phyloP scores from a whole-genome alignment of 2,888 invertebrate genomes.

The Andrena fulva region DNA sequence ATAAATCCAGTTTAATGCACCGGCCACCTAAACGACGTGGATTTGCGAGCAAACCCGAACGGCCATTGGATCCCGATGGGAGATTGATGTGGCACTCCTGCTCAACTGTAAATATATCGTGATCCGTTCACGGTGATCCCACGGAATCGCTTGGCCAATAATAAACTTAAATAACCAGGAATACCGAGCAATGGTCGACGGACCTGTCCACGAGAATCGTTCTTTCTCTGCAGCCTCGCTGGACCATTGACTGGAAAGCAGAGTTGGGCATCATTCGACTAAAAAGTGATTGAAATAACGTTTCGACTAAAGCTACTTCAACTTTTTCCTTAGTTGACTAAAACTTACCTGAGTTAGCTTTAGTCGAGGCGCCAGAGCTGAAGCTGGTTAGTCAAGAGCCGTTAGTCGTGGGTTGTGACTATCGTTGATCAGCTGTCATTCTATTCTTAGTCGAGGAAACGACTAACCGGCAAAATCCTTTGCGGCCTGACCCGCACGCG shows the following conservation, averaged over 20 bases:
- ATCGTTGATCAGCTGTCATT: too few relatives aligned
- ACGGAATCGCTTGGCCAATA: slow-evolving; percentile 28
- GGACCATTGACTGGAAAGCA: not conserved
- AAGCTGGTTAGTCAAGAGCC: too few relatives aligned
- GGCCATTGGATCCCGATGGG: slow-evolving; percentile 45
- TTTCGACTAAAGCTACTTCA: too few relatives aligned
- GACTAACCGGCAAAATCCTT: too few relatives aligned
- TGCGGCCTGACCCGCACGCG: too few relatives aligned
- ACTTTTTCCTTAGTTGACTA: too few relatives aligned
- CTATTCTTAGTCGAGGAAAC: too few relatives aligned
- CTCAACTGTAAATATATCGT: slow-evolving; percentile 49
- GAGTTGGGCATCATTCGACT: too few relatives aligned
- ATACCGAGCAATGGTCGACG: slow-evolving; percentile 4
- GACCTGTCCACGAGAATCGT: not conserved
- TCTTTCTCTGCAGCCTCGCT: not conserved
- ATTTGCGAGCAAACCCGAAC: slow-evolving; percentile 56
- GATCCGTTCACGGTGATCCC: slow-evolving; percentile 41
- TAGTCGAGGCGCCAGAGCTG: too few relatives aligned
- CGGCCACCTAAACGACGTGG: slow-evolving; percentile 56
- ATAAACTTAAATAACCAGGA: slow-evolving; percentile 43
- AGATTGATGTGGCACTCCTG: slow-evolving; percentile 50
- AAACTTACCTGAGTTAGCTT: too few relatives aligned
- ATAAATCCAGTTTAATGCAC: slow-evolving; percentile 65
- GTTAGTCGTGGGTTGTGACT: too few relatives aligned
- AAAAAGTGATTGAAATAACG: too few relatives aligned